Base-by-base conservation (phyloP, 2,888 invertebrate species). In the Zaprionus bogoriensis region DNA sequence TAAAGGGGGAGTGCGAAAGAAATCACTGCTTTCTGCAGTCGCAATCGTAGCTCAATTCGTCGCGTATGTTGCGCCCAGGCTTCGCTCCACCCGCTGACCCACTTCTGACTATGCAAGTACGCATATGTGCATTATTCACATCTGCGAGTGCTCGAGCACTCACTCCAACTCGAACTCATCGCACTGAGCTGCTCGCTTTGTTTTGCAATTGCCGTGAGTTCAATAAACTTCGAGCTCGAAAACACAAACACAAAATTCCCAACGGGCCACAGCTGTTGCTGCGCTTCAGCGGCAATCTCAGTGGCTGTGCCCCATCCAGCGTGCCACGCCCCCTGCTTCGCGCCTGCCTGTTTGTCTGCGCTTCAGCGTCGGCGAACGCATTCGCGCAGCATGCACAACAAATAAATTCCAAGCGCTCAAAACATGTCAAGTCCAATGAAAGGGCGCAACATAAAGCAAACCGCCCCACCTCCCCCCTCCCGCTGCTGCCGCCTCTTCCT, bases 381-480 rank as follows among this genome's bases (percentile, higher is more conserved):
- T 65, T 60, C 62, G 59, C 62, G 59, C 65, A 69, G 72, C 67
- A 62, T 52, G 58, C 74, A 46, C 54, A 75, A 64, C 84, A 84
- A 77, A 80, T 81, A 77, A 77, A 77, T 77, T 80, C 84, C 78
- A 58, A 62, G 65, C 62, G 72, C 30, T 68, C 85, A 78, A 75
- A 80, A 80, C 85, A 80, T 80, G 80, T 84, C 80, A 80, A 71
- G 74, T 71, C 78, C 85, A 81, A 80, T 74, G 64, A 79, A 67
- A 79, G 74, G 65, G 73, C 63, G 68, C 46, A 57, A 30, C 45
- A 42, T 3, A 39, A 57, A 14, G 14, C 32, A 17, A 9, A 41
- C 44, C 12, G 12, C 38, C 23, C 22, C 27, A 17, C 36, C 0
- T 14, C n/a, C 23, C 9, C 6, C 19, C 7, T 0, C 22, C 4